Base-by-base conservation (phyloP, 2,797 vertebrate species). In the Propithecus deckenii region DNA sequence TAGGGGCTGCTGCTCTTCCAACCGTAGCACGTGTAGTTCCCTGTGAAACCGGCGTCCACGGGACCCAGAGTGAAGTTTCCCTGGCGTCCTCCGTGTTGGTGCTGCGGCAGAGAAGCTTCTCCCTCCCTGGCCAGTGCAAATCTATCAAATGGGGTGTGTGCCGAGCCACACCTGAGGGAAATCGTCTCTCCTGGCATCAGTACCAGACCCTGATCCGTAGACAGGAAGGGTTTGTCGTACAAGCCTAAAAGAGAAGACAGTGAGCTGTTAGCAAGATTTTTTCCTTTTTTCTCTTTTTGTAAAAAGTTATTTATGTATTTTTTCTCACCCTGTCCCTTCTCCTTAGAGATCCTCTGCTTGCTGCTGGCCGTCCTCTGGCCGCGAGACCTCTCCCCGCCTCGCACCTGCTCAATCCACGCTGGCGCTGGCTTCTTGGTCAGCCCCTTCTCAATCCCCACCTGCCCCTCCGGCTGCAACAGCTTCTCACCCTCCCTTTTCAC, bases 61-160 rank as follows among this genome's bases (percentile, higher is more conserved):
- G 92, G 89, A 32, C 94, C 81, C 65, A 96, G 63, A 2, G 5
- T 43, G 43, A 96, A 96, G 32, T 7, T 52, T 18, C 48, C 89
- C 13, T 46, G 20, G 25, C 15, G 46, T 10, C 3, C 15, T 1
- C 2, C 41, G 4, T 23, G 30, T 59, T 18, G 48, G 18, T 28
- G 28, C 81, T 0, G 14, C 1, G 57, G 18, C 17, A 41, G 17
- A 15, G 63, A 14, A 4, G 71, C 13, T 3, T 41, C 57, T 41
- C 80, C 71, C 0, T 87, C 94, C 35, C 61, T 92, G 71, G 28
- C 63, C 94, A 95, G 81, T 41, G 86, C 84, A 63, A 92, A 94
- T 55, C 86, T 69, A 11, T 92, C 67, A 5, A 96, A 87, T 4
- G 20, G 43, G 28, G 2, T 5, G 18, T 30, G 28, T 55, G 71